These are phyloP conservation scores for Amblyraja radiata DNA, from an alignment of 2,797 vertebrate genomes.

Conservation along the genomic window DNA sequence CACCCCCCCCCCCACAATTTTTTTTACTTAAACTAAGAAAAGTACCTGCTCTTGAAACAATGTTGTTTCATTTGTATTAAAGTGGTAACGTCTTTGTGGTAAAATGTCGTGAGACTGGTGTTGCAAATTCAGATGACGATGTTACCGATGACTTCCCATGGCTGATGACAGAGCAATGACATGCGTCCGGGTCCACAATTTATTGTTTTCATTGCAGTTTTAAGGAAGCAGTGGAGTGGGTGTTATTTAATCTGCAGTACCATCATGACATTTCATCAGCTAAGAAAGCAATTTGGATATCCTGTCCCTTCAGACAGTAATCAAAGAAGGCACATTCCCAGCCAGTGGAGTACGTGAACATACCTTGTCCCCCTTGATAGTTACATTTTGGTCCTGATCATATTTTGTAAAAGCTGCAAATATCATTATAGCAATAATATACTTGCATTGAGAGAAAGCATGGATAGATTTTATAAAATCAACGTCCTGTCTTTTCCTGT, in stretches of 20 bases:
- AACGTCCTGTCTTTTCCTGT: background rate
- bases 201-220: background rate
- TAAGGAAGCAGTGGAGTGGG: background rate
- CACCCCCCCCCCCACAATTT: no score
- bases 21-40: background rate
- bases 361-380: background rate
- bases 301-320: background rate
- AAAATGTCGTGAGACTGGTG: background rate
- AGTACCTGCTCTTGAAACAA: background rate
- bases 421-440: background rate
- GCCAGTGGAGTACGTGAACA: background rate
- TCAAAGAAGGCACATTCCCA: background rate
- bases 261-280: background rate
- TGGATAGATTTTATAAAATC: background rate
- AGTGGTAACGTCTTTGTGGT: background rate
- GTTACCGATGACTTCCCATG: background rate
- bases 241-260: background rate
- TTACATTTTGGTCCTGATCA: background rate
- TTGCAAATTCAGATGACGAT: background rate
- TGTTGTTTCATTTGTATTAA: background rate
- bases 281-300: background rate
- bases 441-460: background rate
- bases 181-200: background rate
- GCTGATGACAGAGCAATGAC: background rate
- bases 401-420: background rate